Conservation (phyloP, 2,113 vertebrate genomes). For the Columba janthina region DNA sequence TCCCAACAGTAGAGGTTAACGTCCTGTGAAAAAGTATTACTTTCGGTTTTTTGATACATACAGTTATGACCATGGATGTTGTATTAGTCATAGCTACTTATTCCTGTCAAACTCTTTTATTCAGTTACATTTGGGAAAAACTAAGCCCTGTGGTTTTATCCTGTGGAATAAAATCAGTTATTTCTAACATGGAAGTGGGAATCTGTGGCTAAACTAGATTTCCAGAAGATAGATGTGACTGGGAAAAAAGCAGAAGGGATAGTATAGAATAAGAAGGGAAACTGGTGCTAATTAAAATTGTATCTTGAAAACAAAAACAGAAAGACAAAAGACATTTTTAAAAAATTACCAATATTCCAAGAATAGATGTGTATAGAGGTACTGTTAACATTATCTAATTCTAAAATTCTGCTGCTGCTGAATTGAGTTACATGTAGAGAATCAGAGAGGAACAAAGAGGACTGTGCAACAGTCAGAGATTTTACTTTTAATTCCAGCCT, state of each 20-base stretch:
- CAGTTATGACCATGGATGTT: neutral
- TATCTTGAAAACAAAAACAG: neutral
- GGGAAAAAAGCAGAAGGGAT: neutral
- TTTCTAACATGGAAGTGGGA: neutral
- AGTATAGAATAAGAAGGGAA: neutral
- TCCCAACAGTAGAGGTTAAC: neutral
- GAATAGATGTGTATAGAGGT: neutral
- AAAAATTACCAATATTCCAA: neutral
- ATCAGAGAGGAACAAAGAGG: neutral
- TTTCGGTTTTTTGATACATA: neutral
- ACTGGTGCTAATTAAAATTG: neutral
- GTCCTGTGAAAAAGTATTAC: neutral
- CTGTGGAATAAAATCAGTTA: neutral
- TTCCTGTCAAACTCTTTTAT: neutral
- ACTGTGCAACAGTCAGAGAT: neutral
- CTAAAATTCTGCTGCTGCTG: neutral
- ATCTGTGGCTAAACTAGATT: neutral
- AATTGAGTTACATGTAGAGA: neutral
- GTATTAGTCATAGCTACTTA: neutral
- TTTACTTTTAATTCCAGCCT: neutral
- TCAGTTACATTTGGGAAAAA: neutral
- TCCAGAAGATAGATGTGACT: neutral
- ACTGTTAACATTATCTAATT: neutral
- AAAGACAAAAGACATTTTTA: neutral
- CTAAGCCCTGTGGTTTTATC: neutral